Evolutionary conservation across 2,797 vertebrate genomes (phyloP).

Genomic region (Pelochelys cantorii): DNA sequence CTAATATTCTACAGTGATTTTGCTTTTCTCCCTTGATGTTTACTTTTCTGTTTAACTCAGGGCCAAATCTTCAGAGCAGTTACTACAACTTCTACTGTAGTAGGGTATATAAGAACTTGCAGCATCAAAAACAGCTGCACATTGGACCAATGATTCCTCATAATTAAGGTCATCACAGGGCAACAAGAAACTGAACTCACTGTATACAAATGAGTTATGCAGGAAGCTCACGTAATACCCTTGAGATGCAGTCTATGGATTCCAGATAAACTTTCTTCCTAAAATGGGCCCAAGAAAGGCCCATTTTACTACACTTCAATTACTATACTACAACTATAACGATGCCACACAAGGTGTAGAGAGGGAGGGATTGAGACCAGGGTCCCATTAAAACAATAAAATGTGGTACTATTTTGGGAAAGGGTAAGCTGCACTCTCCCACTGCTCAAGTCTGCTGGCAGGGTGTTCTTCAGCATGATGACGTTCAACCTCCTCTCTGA

Average conservation of each 20-base stretch:
- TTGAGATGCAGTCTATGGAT: background rate
- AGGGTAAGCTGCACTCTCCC: slow-evolving; percentile 3
- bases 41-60: background rate
- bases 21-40: slow-evolving; percentile 2
- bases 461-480: background rate
- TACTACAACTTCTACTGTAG: background rate
- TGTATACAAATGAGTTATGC: background rate
- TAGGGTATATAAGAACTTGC: background rate
- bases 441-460: background rate
- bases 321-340: background rate
- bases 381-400: background rate
- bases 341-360: background rate
- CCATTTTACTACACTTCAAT: too few relatives aligned
- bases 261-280: slow-evolving; percentile 37
- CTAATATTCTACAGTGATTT: slow-evolving; percentile 24
- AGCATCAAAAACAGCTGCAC: background rate
- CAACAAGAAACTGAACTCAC: background rate
- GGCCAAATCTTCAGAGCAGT: slow-evolving; percentile 36
- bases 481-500: slow-evolving; percentile 17
- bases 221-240: background rate
- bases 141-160: background rate
- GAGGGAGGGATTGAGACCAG: background rate
- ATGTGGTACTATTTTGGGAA: slow-evolving; percentile 38
- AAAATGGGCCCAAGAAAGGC: background rate
- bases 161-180: background rate